Base-by-base conservation (phyloP, 1,140 invertebrate genomes). In the Caenorhabditis remanei region DNA sequence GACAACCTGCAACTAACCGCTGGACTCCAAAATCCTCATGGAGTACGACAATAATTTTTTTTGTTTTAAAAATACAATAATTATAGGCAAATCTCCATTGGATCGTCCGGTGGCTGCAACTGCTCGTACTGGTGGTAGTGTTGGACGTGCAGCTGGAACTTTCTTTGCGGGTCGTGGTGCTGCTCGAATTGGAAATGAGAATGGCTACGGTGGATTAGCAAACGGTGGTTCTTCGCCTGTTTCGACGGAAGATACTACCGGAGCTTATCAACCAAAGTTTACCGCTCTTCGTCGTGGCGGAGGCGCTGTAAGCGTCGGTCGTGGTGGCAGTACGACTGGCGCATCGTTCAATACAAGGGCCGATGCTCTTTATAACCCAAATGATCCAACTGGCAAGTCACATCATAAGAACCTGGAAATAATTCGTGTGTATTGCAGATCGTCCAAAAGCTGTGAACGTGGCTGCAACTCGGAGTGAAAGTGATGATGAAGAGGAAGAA, bases 301-400 rank as follows among this genome's bases (percentile, higher is more conserved):
- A 2, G 71, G 71, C 11, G 71, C n/a, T 2, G 71, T 6, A 79
- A 50, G 43, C 14, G 71, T 79, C n/a, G 71, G 71, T 50, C 71
- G 71, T 50, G 71, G 71, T 79, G 71, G 71, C n/a, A 79, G 71
- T n/a, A 50, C 71, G 19, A 24, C 71, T 5, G 46, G 71, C 46
- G 7, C 71, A 14, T 48, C 46, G 6, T 79, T 79, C 40, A 79
- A 79, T 21, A 79, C 46, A 8, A 79, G 71, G 53, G 71, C 71
- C n/a, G 71, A 79, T n/a, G 71, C 71, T 79, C 24, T 79, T 7
- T 79, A 79, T 46, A 79, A 79, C 21, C 71, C 71, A 4, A 79
- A 79, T 14, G 71, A 79, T 24, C 71, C 71, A 21, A 79, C 71
- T 11, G 71, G 65, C 40, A 65, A 13, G 32, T 71, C 11, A 65